A percentile compares a stretch with the other conserved stretches of the same genome.
Conservation (phyloP, 2,888 invertebrate genomes). For the Pemphredon lugubris region DNA sequence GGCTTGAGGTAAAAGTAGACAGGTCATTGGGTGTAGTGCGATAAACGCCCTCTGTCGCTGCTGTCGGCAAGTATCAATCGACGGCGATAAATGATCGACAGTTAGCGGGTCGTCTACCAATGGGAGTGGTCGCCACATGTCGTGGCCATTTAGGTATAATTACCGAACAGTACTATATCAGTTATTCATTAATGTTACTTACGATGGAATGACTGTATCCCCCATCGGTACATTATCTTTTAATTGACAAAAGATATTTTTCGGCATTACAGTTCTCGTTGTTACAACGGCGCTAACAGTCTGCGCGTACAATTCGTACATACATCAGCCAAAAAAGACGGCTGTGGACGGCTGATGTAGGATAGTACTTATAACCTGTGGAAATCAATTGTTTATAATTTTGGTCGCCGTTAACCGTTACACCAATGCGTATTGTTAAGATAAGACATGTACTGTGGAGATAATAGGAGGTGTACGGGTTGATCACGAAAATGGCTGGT, state of each 20-base stretch:
- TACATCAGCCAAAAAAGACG: neutral
- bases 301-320: neutral
- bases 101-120: no score
- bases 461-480: neutral
- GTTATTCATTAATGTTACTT: no score
- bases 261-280: neutral
- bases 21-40: no score
- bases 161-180: no score
- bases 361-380: neutral
- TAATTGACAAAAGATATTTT: neutral
- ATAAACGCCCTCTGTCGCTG: no score
- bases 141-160: no score
- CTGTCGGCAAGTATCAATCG: no score
- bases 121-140: no score
- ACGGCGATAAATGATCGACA: no score
- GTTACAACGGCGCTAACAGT: neutral
- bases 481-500: slow-evolving; percentile 32
- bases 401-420: neutral
- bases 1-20: no score
- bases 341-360: no score
- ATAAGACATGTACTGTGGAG: slow-evolving; percentile 9
- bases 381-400: neutral
- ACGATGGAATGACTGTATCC: no score
- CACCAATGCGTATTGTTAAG: neutral
- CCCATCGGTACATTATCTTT: neutral